Evolutionary conservation across 2,888 invertebrate species (phyloP).

Genomic region (Blera fallax): DNA sequence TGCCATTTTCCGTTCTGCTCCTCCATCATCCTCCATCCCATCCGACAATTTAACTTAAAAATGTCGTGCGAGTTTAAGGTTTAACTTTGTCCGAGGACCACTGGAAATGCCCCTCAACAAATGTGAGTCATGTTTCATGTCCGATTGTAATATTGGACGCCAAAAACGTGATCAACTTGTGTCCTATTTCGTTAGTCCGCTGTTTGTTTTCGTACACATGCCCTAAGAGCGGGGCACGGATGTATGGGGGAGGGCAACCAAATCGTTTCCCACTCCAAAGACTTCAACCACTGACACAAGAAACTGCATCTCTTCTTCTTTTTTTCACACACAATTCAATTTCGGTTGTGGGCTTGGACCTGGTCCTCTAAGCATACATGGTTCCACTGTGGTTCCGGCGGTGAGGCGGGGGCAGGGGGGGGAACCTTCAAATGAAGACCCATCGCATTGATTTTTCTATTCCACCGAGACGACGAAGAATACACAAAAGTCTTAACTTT

Average conservation of each 20-base stretch:
- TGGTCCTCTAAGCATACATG: background rate
- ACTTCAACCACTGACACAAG: background rate
- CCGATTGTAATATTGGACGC: conserved; percentile 72
- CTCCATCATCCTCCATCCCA: background rate
- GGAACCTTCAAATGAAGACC: conserved; percentile 55
- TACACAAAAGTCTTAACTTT: conserved; percentile 3
- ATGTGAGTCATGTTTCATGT: conserved; percentile 73
- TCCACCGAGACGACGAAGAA: background rate
- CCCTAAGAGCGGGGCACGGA: background rate
- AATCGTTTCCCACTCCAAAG: conserved; percentile 49
- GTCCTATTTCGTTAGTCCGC: conserved; percentile 70
- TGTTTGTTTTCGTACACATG: conserved; percentile 50
- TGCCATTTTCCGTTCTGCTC: too few relatives aligned
- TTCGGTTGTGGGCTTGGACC: background rate
- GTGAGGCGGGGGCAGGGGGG: too few relatives aligned
- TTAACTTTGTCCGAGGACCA: conserved; percentile 29
- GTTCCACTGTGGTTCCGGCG: too few relatives aligned
- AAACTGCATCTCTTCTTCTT: conserved; percentile 52
- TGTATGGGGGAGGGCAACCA: conserved; percentile 22
- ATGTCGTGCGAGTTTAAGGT: conserved; percentile 67
- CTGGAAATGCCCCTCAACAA: conserved; percentile 42
- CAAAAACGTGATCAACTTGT: conserved; percentile 73
- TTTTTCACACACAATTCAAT: conserved; percentile 69
- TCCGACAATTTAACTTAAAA: conserved; percentile 53
- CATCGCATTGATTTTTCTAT: conserved; percentile 64